Conservation (phyloP, 2,888 invertebrate genomes). For the Cenopis cana region DNA sequence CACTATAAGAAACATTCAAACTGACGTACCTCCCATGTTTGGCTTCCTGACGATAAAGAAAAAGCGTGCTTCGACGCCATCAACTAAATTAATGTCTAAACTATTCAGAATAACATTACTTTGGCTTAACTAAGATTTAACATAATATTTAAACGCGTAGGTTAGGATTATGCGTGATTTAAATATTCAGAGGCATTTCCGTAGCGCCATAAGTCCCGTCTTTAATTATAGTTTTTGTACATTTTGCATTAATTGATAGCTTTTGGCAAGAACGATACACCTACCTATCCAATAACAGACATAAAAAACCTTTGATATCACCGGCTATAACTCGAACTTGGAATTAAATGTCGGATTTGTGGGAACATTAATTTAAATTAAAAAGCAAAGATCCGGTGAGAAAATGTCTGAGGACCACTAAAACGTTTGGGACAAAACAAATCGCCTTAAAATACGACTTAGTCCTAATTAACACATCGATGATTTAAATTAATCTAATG, state of each 20-base stretch:
- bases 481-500: constrained; percentile 15
- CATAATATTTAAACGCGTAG: constrained; percentile 20
- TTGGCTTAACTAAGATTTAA: constrained; percentile 13
- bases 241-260: constrained; percentile 64
- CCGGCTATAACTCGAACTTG: constrained; percentile 47
- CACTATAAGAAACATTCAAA: constrained; percentile 31
- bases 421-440: constrained; percentile 24
- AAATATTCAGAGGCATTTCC: constrained; percentile 64
- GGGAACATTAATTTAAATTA: constrained; percentile 23
- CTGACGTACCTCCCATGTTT: constrained; percentile 41
- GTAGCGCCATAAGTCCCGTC: constrained; percentile 54
- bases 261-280: constrained; percentile 54
- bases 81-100: constrained; percentile 39
- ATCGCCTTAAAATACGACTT: constrained; percentile 13
- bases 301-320: constrained; percentile 56
- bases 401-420: constrained; percentile 6
- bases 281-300: constrained; percentile 46
- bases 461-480: constrained; percentile 35
- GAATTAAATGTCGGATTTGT: constrained; percentile 17
- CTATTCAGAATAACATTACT: constrained; percentile 33
- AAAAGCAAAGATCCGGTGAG: constrained; percentile 19
- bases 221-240: constrained; percentile 57
- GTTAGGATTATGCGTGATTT: constrained; percentile 15
- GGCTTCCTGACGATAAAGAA: constrained; percentile 62
- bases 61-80: constrained; percentile 51